A percentile compares a stretch with the other conserved stretches of the same genome.
These are phyloP conservation scores for Hephaestus fuliginosus DNA, from an alignment of 2,797 vertebrate species.

Conservation along the genomic window DNA sequence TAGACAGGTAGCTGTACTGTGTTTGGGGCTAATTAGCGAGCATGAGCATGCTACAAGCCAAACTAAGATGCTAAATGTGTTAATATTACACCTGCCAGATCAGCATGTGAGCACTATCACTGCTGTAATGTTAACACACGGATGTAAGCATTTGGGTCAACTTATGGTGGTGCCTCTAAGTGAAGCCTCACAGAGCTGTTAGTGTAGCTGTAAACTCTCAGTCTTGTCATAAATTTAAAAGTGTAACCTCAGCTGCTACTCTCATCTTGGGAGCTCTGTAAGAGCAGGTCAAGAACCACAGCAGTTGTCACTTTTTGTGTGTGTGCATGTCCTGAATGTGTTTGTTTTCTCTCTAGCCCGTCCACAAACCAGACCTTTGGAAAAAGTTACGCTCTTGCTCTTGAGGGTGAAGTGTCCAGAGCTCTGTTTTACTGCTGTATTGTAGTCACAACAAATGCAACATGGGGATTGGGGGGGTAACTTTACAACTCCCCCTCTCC, in stretches of 20 bases:
- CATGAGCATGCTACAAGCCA: neutral
- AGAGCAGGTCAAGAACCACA: conserved; percentile 7
- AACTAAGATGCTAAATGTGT: neutral
- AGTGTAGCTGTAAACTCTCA: neutral
- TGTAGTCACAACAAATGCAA: conserved; percentile 67
- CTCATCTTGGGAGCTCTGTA: neutral
- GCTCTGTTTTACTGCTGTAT: conserved; percentile 53
- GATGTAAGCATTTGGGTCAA: neutral
- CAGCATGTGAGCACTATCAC: neutral
- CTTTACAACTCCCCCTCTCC: conserved; percentile 17
- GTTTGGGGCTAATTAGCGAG: neutral
- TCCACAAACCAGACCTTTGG: conserved; percentile 35
- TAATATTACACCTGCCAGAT: neutral
- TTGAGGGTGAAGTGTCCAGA: conserved; percentile 26
- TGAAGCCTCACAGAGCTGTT: neutral
- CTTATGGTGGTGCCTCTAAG: neutral
- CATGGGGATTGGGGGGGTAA: conserved; percentile 11
- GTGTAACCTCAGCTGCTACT: neutral
- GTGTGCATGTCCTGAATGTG: conserved; percentile 7
- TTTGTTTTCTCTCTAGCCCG: neutral
- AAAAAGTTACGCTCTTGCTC: conserved; percentile 52
- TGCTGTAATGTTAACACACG: neutral
- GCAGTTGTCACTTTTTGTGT: conserved; percentile 4
- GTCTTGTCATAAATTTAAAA: neutral
- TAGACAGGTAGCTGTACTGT: no score